These are phyloP conservation scores for Sitophilus oryzae DNA, from an alignment of 1,140 invertebrate species.

Conservation along the genomic window DNA sequence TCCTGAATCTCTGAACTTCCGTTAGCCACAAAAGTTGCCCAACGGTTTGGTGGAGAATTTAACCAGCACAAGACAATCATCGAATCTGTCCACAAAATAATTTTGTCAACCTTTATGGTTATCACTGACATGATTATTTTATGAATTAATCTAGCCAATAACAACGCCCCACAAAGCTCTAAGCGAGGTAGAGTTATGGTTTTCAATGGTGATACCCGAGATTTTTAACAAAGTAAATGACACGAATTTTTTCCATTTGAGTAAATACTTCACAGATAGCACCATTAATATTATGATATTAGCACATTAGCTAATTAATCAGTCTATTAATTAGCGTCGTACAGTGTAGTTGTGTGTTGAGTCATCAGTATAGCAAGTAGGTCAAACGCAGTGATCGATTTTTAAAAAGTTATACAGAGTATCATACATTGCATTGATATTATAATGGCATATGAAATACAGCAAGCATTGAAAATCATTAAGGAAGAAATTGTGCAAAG, in stretches of 20 bases:
- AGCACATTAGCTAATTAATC: too few species aligned
- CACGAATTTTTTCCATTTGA: not conserved
- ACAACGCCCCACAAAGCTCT: slow-evolving; percentile 1
- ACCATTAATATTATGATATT: too few species aligned
- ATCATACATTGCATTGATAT: too few species aligned
- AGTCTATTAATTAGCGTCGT: too few species aligned
- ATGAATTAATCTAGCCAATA: slow-evolving; percentile 3
- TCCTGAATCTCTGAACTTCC: not conserved
- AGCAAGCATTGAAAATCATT: too few species aligned
- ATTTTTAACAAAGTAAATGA: not conserved
- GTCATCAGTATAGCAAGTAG: too few species aligned
- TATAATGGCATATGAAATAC: too few species aligned
- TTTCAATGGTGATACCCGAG: not conserved
- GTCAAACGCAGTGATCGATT: too few species aligned
- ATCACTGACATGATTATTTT: not conserved
- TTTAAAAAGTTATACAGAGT: too few species aligned
- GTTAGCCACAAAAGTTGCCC: slow-evolving; percentile 1
- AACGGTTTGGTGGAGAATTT: not conserved
- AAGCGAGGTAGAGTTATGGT: not conserved
- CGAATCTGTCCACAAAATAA: not conserved
- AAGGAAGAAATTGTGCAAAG: too few species aligned
- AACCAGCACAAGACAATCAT: too few species aligned
- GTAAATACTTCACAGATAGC: not conserved
- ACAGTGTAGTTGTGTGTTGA: too few species aligned
- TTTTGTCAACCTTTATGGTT: not conserved